phyloP scores from a whole-genome alignment of 2,888 invertebrate genomes.

The Zaprionus obscuricornis region DNA sequence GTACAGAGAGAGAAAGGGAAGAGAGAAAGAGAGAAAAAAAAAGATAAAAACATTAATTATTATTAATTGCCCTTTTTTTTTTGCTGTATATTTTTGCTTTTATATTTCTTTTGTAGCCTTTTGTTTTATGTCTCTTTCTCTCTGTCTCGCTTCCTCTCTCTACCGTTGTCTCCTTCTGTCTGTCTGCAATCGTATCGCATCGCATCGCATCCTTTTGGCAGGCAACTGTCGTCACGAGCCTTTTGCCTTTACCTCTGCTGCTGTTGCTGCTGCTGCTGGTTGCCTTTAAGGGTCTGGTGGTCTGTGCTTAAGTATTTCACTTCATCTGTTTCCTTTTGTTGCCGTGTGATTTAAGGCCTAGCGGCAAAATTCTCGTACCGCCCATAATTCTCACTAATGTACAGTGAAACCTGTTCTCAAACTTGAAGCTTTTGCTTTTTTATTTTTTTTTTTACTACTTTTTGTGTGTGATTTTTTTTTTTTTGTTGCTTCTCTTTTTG shows the following conservation, averaged over 20 bases:
- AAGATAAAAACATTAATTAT: slow-evolving; percentile 82
- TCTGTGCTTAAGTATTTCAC: slow-evolving; percentile 9
- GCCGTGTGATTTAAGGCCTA: slow-evolving; percentile 49
- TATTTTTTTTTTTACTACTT: slow-evolving; percentile 21
- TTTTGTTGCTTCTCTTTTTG: slow-evolving; percentile 20
- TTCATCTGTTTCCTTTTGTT: slow-evolving; percentile 39
- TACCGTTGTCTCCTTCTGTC: slow-evolving; percentile 46
- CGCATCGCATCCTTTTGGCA: slow-evolving; percentile 55
- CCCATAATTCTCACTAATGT: slow-evolving; percentile 55
- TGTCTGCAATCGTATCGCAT: slow-evolving; percentile 1
- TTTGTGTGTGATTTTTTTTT: slow-evolving; percentile 32
- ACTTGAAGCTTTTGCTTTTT: slow-evolving; percentile 10
- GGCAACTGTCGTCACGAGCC: slow-evolving; percentile 66
- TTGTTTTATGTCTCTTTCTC: slow-evolving; percentile 32
- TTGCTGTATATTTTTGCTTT: slow-evolving; percentile 17
- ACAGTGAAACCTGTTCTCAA: slow-evolving; percentile 47
- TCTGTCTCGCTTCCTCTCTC: slow-evolving; percentile 4
- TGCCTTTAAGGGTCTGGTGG: slow-evolving; percentile 45
- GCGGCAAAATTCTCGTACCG: slow-evolving; percentile 45
- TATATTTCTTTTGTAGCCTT: slow-evolving; percentile 23
- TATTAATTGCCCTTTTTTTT: slow-evolving; percentile 80
- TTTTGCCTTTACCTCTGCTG: too few relatives aligned
- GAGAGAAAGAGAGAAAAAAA: slow-evolving; percentile 49
- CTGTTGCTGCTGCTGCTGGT: too few relatives aligned
- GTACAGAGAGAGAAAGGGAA: slow-evolving; percentile 27